Conservation (phyloP, 2,113 vertebrate species). For the zebrafish (Danio rerio) region GRCz12tu NC_133177.1:25560001-25560500, state of each 20-base stretch:
- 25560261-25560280: neutral
- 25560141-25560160: constrained; percentile 9
- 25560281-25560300: neutral
- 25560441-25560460: too few species aligned
- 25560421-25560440: too few species aligned
- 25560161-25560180: constrained; percentile 3
- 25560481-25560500: too few species aligned
- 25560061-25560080: neutral
- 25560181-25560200: constrained; percentile 21
- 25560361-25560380: too few species aligned
- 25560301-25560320: neutral
- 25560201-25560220: neutral
- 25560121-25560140: neutral
- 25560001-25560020: too few species aligned
- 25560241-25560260: neutral
- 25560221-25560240: neutral
- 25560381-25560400: too few species aligned
- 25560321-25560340: neutral
- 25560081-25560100: neutral
- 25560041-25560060: neutral
- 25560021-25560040: neutral
- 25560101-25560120: constrained; percentile 13
- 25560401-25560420: too few species aligned
- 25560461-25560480: too few species aligned
- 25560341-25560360: neutral